These are phyloP conservation scores for Crocidura indochinensis DNA, from an alignment of 2,797 vertebrate genomes.

Conservation along the genomic window DNA sequence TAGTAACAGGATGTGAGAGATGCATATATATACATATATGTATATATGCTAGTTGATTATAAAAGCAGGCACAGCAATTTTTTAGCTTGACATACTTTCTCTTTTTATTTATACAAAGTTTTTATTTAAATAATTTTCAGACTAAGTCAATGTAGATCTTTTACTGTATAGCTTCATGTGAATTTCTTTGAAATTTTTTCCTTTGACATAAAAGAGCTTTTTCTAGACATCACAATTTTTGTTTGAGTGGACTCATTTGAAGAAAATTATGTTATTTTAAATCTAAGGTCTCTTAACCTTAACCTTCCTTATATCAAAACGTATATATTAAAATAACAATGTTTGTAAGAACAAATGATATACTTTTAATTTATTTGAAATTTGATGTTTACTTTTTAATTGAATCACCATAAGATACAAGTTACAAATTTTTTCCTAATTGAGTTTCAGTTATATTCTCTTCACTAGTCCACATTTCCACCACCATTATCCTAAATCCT, in stretches of 20 bases:
- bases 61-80: background rate
- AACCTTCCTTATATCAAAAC: background rate
- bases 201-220: background rate
- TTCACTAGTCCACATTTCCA: too few relatives aligned
- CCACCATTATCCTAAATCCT: too few relatives aligned
- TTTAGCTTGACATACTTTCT: background rate
- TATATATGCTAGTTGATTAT: background rate
- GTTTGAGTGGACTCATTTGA: conserved; percentile 6
- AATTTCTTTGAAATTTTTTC: conserved; percentile 46
- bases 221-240: conserved; percentile 19
- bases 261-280: conserved; percentile 35
- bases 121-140: background rate
- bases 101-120: background rate
- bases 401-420: too few relatives aligned
- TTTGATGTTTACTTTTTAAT: too few relatives aligned
- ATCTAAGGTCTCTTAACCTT: background rate
- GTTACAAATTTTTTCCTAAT: too few relatives aligned
- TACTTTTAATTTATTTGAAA: too few relatives aligned
- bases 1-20: background rate
- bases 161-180: background rate
- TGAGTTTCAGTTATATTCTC: too few relatives aligned
- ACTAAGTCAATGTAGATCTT: background rate
- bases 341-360: too few relatives aligned
- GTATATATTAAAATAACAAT: too few relatives aligned
- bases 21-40: background rate